These are phyloP conservation scores for Alcedo quadribrachys DNA, from an alignment of 2,797 vertebrate species.

Conservation along the genomic window DNA sequence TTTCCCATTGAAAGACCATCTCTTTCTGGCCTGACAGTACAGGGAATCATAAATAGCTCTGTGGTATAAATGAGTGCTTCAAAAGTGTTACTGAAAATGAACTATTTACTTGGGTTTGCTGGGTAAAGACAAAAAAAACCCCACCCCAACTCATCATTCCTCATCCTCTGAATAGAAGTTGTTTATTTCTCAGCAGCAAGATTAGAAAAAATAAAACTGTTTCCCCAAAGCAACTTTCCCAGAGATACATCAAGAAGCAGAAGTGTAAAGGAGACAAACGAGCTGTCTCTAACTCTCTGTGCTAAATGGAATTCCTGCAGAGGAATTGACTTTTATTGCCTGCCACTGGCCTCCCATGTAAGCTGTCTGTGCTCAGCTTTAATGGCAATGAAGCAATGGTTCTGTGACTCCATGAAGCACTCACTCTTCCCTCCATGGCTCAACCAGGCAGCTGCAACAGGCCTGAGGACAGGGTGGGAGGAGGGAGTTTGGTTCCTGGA, in stretches of 20 bases:
- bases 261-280: not conserved
- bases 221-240: not conserved
- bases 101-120: not conserved
- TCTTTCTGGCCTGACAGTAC: not conserved
- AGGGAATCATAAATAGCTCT: not conserved
- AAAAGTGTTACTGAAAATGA: not conserved
- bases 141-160: not conserved
- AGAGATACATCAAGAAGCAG: not conserved
- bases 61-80: not conserved
- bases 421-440: not conserved
- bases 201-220: not conserved
- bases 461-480: not conserved
- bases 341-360: not conserved
- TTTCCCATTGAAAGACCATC: not conserved
- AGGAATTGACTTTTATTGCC: not conserved
- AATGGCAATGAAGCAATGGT: not conserved
- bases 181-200: not conserved
- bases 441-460: not conserved
- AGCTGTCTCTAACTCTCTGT: not conserved
- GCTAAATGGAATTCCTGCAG: not conserved
- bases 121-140: not conserved
- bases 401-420: not conserved
- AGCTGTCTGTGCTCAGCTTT: not conserved
- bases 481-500: conserved; percentile 10
- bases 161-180: not conserved